Evolutionary conservation across 53 echinoderm and acorn worm species (phyloP).

Genomic region (Pentamera pediparva): DNA sequence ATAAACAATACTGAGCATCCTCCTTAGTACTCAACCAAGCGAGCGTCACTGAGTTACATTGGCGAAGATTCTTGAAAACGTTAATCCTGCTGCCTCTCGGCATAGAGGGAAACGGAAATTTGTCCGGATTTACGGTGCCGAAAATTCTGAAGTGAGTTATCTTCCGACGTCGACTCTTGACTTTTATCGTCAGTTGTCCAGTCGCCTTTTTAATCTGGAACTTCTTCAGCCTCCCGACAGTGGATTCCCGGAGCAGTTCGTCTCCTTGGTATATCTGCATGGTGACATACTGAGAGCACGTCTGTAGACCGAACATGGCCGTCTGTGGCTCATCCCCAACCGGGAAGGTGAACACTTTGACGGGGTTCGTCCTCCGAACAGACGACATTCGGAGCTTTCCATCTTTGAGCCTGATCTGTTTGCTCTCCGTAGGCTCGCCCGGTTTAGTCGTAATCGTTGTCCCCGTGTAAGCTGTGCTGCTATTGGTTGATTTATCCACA

Average conservation of each 20-base stretch:
- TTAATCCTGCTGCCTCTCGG: slow-evolving; percentile 83
- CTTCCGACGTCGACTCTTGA: slow-evolving; percentile 49
- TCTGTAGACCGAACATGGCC: slow-evolving; percentile 64
- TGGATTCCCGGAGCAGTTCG: slow-evolving; percentile 52
- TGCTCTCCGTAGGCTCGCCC: slow-evolving; percentile 34
- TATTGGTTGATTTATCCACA: slow-evolving; percentile 69
- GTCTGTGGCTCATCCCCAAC: slow-evolving; percentile 55
- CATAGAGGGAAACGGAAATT: slow-evolving; percentile 85
- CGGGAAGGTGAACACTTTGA: slow-evolving; percentile 77
- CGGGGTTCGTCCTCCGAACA: slow-evolving; percentile 55
- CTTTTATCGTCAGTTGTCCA: slow-evolving; percentile 60
- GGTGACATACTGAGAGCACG: slow-evolving; percentile 68
- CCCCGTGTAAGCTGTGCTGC: slow-evolving; percentile 67
- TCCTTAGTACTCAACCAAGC: slow-evolving; percentile 95
- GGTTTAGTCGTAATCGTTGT: slow-evolving; percentile 66
- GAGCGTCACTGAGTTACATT: slow-evolving; percentile 86
- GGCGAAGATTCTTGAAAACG: slow-evolving; percentile 79
- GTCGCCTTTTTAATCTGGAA: slow-evolving; percentile 69
- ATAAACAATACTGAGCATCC: slow-evolving; percentile 91
- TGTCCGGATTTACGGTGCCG: slow-evolving; percentile 77
- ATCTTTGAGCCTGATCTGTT: slow-evolving; percentile 70
- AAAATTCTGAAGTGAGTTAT: slow-evolving; percentile 72
- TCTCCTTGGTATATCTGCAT: slow-evolving; percentile 71
- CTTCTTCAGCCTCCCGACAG: slow-evolving; percentile 66
- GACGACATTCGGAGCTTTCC: slow-evolving; percentile 72